Evolutionary conservation across 2,888 invertebrate genomes (phyloP), one percentile per base, ranked within the genome.

Genomic region (Sussaba pulchella): DNA sequence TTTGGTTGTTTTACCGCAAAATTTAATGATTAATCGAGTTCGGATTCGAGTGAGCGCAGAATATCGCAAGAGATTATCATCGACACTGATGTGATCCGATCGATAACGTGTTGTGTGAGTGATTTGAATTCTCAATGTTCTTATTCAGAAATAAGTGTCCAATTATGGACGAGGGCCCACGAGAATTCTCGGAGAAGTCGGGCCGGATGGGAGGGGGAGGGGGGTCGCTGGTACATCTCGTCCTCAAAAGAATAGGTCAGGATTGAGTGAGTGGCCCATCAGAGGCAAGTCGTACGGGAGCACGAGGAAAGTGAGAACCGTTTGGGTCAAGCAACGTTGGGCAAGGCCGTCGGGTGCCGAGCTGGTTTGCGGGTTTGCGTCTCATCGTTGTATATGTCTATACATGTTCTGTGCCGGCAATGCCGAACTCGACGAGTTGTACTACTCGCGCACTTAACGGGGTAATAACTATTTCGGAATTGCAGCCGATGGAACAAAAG

Each of bases 291-390:
- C 10, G 31, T 31, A 39, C 41, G 21, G n/a, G 21, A 43, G 47
- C 31, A 54, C 26, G 12, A 72, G 72, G 43, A 74, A 74, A 66
- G 73, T 66, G 66, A 74, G 36, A 74, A n/a, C 45, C 19, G 64
- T 66, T 66, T 57, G 73, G 45, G 45, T 47, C 45, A 45, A 24
- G 43, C 45, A 43, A 50, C 17, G 50, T 52, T 21, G 21, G 52
- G 24, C 73, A 74, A 74, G 73, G 73, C 36, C 66, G 57, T 66
- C 52, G 72, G 47, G 39, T 52, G 41, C n/a, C 2, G 45, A 1
- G 8, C 64, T 54, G 26, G 5, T 73, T 54, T n/a, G 19, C 19
- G 54, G n/a, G n/a, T 43, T 74, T 21, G 19, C n/a, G 24, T 52
- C 24, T 41, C 24, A n/a, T 63, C 24, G 45, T 54, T n/a, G 9